Base-by-base conservation (phyloP, 2,113 vertebrate genomes). In the Ramphastos sulfuratus region DNA sequence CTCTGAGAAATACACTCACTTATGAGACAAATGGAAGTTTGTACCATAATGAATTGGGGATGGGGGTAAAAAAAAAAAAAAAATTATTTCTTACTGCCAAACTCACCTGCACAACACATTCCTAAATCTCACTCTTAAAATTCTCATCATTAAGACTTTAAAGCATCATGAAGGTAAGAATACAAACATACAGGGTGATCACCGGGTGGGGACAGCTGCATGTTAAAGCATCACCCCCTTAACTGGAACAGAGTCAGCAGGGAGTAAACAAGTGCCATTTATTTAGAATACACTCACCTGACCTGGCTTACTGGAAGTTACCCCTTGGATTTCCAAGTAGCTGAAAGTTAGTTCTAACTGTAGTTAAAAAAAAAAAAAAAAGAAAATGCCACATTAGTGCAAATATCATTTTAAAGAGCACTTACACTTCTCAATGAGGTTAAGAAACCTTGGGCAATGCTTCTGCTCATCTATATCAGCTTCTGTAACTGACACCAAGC, bases 271-370 rank as follows among this genome's bases (percentile, higher is more conserved):
- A 48, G 14, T 61, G 50, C 14, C 46, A 81, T 73, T 50, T 69
- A 81, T 55, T 42, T 44, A 60, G 30, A 79, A 85, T 27, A 73
- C 37, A 97, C 97, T 97, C 97, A 99, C 99, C 98, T 99, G 99
- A 77, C 98, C 98, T 0, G 99, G 98, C 95, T 98, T 99, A 98
- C 96, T 98, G 95, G 98, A 99, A 65, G 97, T 94, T 78, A 99
- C 97, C n/a, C 99, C 98, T 81, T 99, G 99, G 95, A 99, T 99
- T 98, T 99, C 99, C 98, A 99, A 95, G 94, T 99, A 99, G 97
- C 98, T 99, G 97, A 99, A 99, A 86, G 98, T 98, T 92, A 99
- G 97, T 93, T 99, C 99, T 73, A 99, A 97, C 99, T 99, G 93
- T 78, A 97, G 93, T 75, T 89, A 71, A 37, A 37, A 37, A 37